phyloP scores from a whole-genome alignment of 64 coral and sea anemone genomes.

The Anthopleura sola region DNA sequence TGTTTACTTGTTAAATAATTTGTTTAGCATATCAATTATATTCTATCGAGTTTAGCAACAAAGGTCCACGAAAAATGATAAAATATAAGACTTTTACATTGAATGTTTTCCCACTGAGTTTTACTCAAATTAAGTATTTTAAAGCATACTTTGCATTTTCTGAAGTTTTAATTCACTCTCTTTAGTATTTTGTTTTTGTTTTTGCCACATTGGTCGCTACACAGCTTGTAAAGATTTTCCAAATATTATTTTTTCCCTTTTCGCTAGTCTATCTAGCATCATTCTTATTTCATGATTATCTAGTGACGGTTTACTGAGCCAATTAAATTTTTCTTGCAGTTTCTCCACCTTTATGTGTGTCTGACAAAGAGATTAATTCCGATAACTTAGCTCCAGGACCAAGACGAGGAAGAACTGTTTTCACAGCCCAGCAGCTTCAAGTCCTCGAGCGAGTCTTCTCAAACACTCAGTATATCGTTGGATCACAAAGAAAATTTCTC shows the following conservation, averaged over 20 bases:
- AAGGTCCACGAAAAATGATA: background rate
- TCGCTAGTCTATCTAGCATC: too few species aligned
- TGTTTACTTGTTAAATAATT: background rate
- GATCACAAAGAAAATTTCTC: constrained; percentile 52
- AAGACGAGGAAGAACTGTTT: constrained; percentile 46
- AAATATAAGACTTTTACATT: background rate
- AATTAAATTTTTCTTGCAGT: too few species aligned
- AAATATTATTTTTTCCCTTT: too few species aligned
- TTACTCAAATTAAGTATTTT: too few species aligned
- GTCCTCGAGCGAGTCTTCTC: constrained; percentile 51
- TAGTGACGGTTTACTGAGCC: too few species aligned
- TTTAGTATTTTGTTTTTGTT: too few species aligned
- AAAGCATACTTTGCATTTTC: too few species aligned
- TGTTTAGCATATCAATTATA: background rate
- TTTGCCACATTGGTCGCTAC: too few species aligned
- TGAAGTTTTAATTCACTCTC: too few species aligned
- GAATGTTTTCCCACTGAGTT: too few species aligned
- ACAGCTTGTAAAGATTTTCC: too few species aligned
- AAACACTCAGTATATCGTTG: constrained; percentile 49
- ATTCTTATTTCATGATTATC: too few species aligned
- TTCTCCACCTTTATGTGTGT: background rate
- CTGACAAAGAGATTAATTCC: background rate
- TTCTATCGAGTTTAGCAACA: constrained; percentile 3
- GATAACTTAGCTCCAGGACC: background rate
- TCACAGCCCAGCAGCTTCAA: constrained; percentile 58